phyloP scores from a whole-genome alignment of 2,113 vertebrate species.

The Xyrauchen texanus region DNA sequence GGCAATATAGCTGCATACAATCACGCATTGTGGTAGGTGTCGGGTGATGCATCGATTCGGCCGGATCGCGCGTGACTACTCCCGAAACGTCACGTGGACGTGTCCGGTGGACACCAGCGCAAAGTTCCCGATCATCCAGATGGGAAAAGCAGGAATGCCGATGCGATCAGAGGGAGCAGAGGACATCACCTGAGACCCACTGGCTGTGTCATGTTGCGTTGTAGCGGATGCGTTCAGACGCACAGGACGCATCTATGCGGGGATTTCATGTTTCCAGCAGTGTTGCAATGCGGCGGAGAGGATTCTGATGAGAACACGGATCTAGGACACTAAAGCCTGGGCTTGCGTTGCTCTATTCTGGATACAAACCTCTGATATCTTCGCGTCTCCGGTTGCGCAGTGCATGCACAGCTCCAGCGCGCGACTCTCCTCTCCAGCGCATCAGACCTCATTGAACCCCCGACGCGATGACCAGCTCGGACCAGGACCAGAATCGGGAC shows the following conservation, averaged over 20 bases:
- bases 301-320: conserved; percentile 30
- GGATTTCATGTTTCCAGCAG: conserved; percentile 35
- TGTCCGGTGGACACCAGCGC: conserved; percentile 50
- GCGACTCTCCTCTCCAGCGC: conserved; percentile 12
- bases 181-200: conserved; percentile 11
- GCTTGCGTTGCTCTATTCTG: not conserved
- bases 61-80: not conserved
- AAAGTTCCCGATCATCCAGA: conserved; percentile 37
- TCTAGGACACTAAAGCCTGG: conserved; percentile 48
- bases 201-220: not conserved
- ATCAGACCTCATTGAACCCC: conserved; percentile 11
- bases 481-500: conserved; percentile 65
- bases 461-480: conserved; percentile 7
- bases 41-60: not conserved
- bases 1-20: no score
- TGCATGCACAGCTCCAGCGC: not conserved
- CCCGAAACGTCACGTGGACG: conserved; percentile 42
- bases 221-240: no score
- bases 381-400: conserved; percentile 1
- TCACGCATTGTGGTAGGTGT: not conserved
- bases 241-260: not conserved
- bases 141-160: not conserved
- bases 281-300: conserved; percentile 49
- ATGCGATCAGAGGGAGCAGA: not conserved
- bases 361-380: conserved; percentile 7